These are phyloP conservation scores for Threskiornis aethiopicus DNA, from an alignment of 2,797 vertebrate species.

Conservation along the genomic window DNA sequence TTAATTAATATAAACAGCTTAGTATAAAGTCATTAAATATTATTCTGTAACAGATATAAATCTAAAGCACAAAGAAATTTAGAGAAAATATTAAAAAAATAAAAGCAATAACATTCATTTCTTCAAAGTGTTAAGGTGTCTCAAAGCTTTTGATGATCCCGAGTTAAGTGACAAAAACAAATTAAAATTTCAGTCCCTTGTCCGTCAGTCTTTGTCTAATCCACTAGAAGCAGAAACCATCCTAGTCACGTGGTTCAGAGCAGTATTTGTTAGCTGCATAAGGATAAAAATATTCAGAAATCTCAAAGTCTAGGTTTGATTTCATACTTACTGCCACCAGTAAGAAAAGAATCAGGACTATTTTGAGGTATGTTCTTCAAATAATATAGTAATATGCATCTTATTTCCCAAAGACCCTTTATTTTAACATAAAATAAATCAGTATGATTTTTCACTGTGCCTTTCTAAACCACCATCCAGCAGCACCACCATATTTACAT, in stretches of 20 bases:
- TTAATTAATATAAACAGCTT: not conserved
- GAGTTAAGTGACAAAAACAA: not conserved
- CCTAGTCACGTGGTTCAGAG: not conserved
- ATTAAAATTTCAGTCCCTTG: not conserved
- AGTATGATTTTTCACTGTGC: not conserved
- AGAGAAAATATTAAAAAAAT: not conserved
- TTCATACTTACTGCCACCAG: not conserved
- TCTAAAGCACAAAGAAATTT: not conserved
- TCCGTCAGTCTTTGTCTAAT: not conserved
- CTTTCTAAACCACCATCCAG: not conserved
- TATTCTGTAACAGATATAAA: not conserved
- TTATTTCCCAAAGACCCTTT: not conserved
- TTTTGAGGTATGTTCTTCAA: not conserved
- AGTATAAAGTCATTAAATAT: not conserved
- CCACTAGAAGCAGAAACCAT: not conserved
- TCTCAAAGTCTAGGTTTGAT: not conserved
- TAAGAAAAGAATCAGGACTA: not conserved
- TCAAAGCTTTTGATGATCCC: not conserved
- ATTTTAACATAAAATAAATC: not conserved
- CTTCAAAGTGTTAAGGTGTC: not conserved
- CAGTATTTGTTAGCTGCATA: not conserved
- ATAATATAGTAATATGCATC: not conserved
- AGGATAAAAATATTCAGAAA: not conserved
- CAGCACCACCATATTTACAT: not conserved
- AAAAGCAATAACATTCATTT: not conserved